Evolutionary conservation across 2,797 vertebrate genomes (phyloP), one percentile per base, ranked within the genome.

Genomic region (Perodicticus potto): DNA sequence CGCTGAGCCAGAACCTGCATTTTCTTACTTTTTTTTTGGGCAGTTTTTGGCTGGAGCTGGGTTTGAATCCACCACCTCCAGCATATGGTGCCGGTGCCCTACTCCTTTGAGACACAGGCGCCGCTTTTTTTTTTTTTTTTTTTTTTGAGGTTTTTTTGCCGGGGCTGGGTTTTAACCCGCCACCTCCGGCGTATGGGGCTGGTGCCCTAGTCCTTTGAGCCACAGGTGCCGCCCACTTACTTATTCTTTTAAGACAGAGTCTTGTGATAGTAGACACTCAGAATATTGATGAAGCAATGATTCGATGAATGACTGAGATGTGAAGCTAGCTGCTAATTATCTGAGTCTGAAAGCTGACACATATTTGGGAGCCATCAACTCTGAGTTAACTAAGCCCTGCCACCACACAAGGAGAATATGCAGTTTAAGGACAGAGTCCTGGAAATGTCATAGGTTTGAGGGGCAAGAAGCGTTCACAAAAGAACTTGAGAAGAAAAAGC

Each of bases 211-310:
- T 40, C 40, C 40, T 40, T 40, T 40, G 40, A 40, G 40, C 40
- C 40, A 40, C 40, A 40, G 40, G 40, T 40, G 40, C 40, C 40
- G 40, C 40, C 40, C 40, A 40, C 55, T 85, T 61, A 81, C 29
- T 69, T 22, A 37, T 45, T 95, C 69, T 89, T 92, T 72, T 32
- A 92, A 82, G 82, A 74, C 78, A 78, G 27, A 89, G 43, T 37
- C 70, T 40, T 37, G 77, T 37, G 25, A 93, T 16, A 34, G 67
- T 6, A 90, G 49, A 86, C 16, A n/a, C 43, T 95, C 34, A 57
- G 70, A 86, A 94, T 84, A 91, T 22, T 45, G 43, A 87, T 70
- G 69, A 93, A 82, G 27, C 82, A 76, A 82, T 55, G 16, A 61
- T 77, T 90, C 67, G 37, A 37, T 87, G 45, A 86, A 82, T 32